Conservation (phyloP, 2,113 vertebrate genomes). For the Mormoops blainvillei region DNA sequence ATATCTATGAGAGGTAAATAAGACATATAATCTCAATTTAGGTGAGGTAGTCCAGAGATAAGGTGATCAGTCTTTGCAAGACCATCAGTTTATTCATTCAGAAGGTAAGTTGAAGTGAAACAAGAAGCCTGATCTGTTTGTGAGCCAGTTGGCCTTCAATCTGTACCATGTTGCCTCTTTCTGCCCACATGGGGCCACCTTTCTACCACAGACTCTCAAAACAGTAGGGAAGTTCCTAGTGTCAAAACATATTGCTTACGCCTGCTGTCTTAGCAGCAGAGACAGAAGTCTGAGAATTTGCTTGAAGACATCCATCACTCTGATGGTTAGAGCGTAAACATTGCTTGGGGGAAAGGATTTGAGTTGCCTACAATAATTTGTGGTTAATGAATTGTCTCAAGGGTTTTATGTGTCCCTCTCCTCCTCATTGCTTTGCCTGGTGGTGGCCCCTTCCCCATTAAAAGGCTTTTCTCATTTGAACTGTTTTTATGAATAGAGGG, state of each 20-base stretch:
- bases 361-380: constrained; percentile 35
- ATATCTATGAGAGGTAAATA: neutral
- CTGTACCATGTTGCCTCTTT: neutral
- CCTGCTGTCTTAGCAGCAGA: neutral
- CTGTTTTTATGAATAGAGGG: constrained; percentile 59
- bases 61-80: neutral
- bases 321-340: constrained; percentile 32
- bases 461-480: constrained; percentile 56
- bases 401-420: constrained; percentile 57
- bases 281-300: neutral
- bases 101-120: neutral
- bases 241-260: neutral
- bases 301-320: neutral
- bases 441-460: constrained; percentile 6
- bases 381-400: constrained; percentile 67
- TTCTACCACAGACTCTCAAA: neutral
- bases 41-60: neutral
- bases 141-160: neutral
- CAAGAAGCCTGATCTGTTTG: neutral
- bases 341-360: neutral
- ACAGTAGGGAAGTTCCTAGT: neutral
- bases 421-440: constrained; percentile 23
- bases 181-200: rapidly evolving
- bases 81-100: neutral
- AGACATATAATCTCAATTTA: neutral